phyloP scores from a whole-genome alignment of 1,140 invertebrate genomes.

The Pentalonia nigronervosa region DNA sequence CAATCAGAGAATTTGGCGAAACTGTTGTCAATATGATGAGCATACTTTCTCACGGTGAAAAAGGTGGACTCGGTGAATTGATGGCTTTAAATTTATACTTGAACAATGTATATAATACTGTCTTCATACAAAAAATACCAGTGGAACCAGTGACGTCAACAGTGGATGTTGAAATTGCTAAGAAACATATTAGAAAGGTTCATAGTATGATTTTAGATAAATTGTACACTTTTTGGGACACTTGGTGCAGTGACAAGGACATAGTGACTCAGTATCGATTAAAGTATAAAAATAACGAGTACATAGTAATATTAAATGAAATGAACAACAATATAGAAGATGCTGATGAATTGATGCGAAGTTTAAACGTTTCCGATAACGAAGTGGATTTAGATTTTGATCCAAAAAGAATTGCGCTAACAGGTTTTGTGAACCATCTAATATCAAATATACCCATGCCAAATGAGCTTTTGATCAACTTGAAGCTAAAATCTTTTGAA shows the following conservation, averaged over 20 bases:
- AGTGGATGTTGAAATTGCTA: neutral
- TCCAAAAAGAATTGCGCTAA: neutral
- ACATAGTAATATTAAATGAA: neutral
- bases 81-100: conserved; percentile 45
- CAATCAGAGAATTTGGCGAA: conserved; percentile 23
- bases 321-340: neutral
- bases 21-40: neutral
- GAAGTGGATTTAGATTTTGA: neutral
- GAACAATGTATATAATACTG: neutral
- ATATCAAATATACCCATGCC: neutral
- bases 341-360: neutral
- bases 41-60: neutral
- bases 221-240: neutral
- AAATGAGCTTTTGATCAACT: neutral
- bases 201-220: neutral
- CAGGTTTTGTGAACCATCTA: neutral
- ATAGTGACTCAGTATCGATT: neutral
- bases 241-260: conserved; percentile 15
- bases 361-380: neutral
- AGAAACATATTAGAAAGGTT: neutral
- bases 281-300: neutral
- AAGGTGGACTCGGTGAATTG: neutral
- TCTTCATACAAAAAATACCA: neutral
- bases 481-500: neutral
- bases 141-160: neutral